A percentile compares a stretch with the other conserved stretches of the same genome.
Evolutionary conservation across 2,113 vertebrate genomes (phyloP).

Genomic region (Procavia capensis): DNA sequence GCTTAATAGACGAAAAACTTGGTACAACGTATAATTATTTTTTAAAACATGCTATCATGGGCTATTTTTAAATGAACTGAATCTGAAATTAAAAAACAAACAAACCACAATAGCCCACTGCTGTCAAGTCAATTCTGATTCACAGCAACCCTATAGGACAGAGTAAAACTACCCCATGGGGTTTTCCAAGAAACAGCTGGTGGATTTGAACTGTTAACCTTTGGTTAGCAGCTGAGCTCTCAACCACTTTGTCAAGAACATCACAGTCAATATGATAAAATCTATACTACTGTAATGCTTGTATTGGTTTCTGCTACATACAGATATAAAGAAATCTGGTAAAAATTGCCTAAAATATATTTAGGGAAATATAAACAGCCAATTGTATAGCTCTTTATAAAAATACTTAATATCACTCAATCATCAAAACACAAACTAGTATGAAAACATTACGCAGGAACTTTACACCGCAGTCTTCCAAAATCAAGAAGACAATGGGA

Average conservation of each 20-base stretch:
- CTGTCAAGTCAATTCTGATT: no score
- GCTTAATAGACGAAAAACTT: not conserved
- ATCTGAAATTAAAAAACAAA: constrained; percentile 55
- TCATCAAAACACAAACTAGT: not conserved
- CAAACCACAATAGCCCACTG: no score
- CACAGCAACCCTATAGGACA: no score
- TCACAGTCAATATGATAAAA: constrained; percentile 24
- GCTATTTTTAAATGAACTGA: constrained; percentile 35
- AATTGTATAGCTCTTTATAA: not conserved
- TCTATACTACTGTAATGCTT: not conserved
- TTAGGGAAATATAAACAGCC: not conserved
- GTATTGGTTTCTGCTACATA: not conserved
- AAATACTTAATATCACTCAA: not conserved
- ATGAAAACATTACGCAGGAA: not conserved
- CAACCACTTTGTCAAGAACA: not conserved
- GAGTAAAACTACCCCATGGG: no score
- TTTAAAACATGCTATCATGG: not conserved
- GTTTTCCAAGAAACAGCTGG: no score
- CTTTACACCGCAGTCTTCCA: not conserved
- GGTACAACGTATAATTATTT: not conserved
- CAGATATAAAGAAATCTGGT: not conserved
- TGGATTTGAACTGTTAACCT: no score
- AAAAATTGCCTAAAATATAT: constrained; percentile 32
- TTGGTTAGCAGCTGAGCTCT: no score
- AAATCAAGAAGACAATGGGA: not conserved